Evolutionary conservation across 2,113 vertebrate species (phyloP), one percentile per base, ranked within the genome.

Genomic region (Gnathonemus longibarbis): DNA sequence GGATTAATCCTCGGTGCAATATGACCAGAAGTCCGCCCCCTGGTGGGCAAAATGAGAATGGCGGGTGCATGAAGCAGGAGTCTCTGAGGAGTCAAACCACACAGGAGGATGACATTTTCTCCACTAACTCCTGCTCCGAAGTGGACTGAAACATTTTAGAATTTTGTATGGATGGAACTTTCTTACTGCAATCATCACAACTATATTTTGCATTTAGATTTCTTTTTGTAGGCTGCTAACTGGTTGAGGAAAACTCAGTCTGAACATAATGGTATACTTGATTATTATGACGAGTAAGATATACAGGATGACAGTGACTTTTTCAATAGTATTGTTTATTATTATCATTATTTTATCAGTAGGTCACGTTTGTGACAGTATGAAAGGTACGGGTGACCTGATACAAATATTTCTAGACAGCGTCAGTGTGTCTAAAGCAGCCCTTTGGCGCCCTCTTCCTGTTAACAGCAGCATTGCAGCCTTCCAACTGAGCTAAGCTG

Each of bases 221-320:
- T 87, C 39, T 87, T 53, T 87, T 53, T 95, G 95, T 95, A 94
- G 94, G 96, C 96, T 96, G 96, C 95, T 96, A 95, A 94, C 96
- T 96, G 95, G 96, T 95, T 0, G 93, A 89, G 77, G 70, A 27
- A 77, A 58, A 95, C 95, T 95, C 95, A 94, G 95, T 93, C 93
- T 94, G 94, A 95, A 95, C 21, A 91, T 80, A 89, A 89, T 42
- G 48, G 31, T 39, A 53, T 89, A 45, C 58, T 88, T 87, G 74
- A 89, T 83, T 31, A 66, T 88, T 58, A 88, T 27, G 49, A 87
- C 21, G 19, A 19, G 19, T 27, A 87, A 87, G 85, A 87, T 87
- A 48, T 46, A 84, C 24, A 86, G 46, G 42, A 27, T 89, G 19
- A 21, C 9, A n/a, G 35, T 89, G 39, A 24, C 58, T 87, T 86